A percentile compares a stretch with the other conserved stretches of the same genome.
These are phyloP conservation scores for Ciconia maguari DNA, from an alignment of 2,113 vertebrate species.

Conservation along the genomic window DNA sequence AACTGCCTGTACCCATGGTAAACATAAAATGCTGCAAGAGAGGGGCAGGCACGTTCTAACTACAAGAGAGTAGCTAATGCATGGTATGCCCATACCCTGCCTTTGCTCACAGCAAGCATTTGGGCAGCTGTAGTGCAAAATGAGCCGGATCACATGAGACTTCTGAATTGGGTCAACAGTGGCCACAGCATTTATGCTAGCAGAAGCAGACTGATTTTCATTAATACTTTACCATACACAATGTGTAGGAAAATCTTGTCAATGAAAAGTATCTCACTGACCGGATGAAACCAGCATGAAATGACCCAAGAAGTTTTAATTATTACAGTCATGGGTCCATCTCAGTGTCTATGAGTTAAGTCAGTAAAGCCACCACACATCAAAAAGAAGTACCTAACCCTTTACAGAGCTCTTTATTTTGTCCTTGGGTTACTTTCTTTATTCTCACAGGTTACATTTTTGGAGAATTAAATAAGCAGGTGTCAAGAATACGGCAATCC, in stretches of 20 bases:
- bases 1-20: not conserved
- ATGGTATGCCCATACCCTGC: not conserved
- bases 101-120: not conserved
- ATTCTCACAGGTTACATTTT: not conserved
- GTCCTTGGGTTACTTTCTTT: not conserved
- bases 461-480: not conserved
- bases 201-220: not conserved
- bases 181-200: not conserved
- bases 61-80: no score
- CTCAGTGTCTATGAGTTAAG: not conserved
- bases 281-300: not conserved
- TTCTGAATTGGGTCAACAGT: not conserved
- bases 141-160: not conserved
- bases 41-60: not conserved
- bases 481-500: not conserved
- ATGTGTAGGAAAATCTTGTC: not conserved
- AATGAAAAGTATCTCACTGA: not conserved
- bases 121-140: not conserved
- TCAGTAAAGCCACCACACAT: not conserved
- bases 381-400: not conserved
- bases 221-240: not conserved
- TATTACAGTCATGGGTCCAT: not conserved
- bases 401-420: constrained; percentile 11
- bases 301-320: not conserved
- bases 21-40: not conserved